Conservation (phyloP, 2,797 vertebrate species). For the Anniella stebbinsi region DNA sequence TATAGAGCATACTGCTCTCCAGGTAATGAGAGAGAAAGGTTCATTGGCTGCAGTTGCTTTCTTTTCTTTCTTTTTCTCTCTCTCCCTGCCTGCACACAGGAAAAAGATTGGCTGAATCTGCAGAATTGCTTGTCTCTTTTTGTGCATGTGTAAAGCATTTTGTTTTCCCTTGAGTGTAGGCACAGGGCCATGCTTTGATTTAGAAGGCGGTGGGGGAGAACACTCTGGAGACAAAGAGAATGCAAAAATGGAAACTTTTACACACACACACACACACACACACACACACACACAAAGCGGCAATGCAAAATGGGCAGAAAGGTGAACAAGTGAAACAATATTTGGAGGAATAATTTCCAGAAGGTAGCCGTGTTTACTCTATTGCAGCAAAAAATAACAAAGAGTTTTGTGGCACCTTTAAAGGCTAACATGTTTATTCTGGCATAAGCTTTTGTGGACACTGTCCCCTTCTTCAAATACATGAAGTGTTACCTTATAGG, state of each 20-base stretch:
- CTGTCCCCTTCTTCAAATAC: too few relatives aligned
- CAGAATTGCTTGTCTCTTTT: constrained; percentile 11
- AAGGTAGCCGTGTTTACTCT: too few relatives aligned
- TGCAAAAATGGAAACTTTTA: background rate
- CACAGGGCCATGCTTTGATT: background rate
- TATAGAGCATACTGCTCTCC: constrained; percentile 15
- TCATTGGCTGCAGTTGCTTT: background rate
- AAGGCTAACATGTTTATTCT: too few relatives aligned
- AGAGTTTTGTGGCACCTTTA: too few relatives aligned
- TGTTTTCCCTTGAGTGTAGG: constrained; percentile 16
- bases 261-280: too few relatives aligned
- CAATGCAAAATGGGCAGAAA: background rate
- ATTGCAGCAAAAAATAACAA: too few relatives aligned
- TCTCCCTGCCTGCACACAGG: background rate
- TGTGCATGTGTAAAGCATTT: background rate
- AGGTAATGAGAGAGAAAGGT: constrained; percentile 1
- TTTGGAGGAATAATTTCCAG: background rate
- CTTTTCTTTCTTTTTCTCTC: background rate
- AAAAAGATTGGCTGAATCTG: constrained; percentile 52
- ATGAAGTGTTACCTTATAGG: too few relatives aligned
- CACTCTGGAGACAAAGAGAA: constrained; percentile 1
- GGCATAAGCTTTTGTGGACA: too few relatives aligned
- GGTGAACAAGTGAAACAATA: background rate
- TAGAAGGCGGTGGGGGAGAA: background rate
- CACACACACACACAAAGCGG: background rate